phyloP scores from a whole-genome alignment of 1,140 invertebrate genomes.

The Trichonephila clavipes region DNA sequence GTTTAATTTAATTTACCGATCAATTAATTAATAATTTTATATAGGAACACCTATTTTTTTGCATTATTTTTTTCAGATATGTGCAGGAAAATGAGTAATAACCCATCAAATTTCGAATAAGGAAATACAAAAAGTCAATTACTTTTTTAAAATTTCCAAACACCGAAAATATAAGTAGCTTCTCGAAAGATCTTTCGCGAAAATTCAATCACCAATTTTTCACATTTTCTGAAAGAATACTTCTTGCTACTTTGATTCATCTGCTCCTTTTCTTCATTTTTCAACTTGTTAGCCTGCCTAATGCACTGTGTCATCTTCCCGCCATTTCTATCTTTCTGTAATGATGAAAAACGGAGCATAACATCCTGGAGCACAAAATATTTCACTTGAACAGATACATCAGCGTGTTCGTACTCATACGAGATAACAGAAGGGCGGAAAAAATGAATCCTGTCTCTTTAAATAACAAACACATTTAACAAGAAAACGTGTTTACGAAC shows the following conservation, averaged over 20 bases:
- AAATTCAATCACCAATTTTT: too few species aligned
- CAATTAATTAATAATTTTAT: background rate
- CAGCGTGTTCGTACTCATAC: background rate
- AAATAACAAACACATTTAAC: background rate
- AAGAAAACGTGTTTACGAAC: background rate
- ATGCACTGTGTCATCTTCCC: too few species aligned
- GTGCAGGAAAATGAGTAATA: background rate
- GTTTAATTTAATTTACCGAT: too few species aligned
- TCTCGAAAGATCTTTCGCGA: too few species aligned
- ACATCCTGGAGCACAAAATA: background rate
- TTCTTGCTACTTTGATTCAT: background rate
- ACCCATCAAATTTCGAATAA: background rate
- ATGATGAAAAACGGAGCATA: background rate
- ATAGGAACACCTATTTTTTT: background rate
- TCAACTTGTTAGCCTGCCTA: background rate
- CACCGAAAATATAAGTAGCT: too few species aligned
- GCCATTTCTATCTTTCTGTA: background rate
- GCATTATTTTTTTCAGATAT: background rate
- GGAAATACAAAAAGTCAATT: background rate
- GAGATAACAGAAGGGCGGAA: background rate
- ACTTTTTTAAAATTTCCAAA: too few species aligned
- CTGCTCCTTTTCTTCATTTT: background rate
- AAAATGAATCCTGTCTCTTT: background rate
- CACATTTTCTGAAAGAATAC: too few species aligned
- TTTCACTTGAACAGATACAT: background rate